Conservation (phyloP, 2,888 invertebrate genomes). For the Ornithoptera alexandrae region DNA sequence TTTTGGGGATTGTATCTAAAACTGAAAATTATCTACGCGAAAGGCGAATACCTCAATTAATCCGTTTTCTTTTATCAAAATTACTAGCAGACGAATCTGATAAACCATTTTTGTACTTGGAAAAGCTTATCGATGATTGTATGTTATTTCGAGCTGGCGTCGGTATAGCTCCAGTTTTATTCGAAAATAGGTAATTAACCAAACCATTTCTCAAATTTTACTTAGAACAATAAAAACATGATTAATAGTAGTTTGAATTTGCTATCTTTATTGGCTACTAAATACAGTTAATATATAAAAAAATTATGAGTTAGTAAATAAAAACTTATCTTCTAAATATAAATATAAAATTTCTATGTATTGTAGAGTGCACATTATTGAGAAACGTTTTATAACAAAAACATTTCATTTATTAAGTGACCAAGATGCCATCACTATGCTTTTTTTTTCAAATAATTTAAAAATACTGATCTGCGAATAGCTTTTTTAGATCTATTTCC, state of each 20-base stretch:
- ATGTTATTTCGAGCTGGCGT: constrained; percentile 67
- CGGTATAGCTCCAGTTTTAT: constrained; percentile 62
- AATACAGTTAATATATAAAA: too few species aligned
- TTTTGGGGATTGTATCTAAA: constrained; percentile 51
- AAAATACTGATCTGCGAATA: neutral
- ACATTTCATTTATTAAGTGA: too few species aligned
- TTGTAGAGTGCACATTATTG: too few species aligned
- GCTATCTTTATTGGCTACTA: too few species aligned
- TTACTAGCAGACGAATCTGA: constrained; percentile 49
- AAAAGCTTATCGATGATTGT: constrained; percentile 59
- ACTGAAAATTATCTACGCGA: constrained; percentile 63
- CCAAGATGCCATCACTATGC: too few species aligned
- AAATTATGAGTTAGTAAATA: too few species aligned
- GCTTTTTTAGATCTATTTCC: neutral
- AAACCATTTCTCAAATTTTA: neutral
- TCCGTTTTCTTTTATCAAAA: constrained; percentile 62
- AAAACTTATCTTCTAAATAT: too few species aligned
- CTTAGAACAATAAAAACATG: neutral
- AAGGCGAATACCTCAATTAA: constrained; percentile 64
- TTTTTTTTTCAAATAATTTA: too few species aligned
- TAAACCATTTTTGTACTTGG: constrained; percentile 51
- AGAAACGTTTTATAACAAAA: too few species aligned
- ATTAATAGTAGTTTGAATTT: too few species aligned
- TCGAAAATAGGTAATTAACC: constrained; percentile 52
- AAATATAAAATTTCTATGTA: too few species aligned